A percentile compares a stretch with the other conserved stretches of the same genome.
These are phyloP conservation scores for Himalopsyche phryganea DNA, from an alignment of 1,140 invertebrate species.

Conservation along the genomic window DNA sequence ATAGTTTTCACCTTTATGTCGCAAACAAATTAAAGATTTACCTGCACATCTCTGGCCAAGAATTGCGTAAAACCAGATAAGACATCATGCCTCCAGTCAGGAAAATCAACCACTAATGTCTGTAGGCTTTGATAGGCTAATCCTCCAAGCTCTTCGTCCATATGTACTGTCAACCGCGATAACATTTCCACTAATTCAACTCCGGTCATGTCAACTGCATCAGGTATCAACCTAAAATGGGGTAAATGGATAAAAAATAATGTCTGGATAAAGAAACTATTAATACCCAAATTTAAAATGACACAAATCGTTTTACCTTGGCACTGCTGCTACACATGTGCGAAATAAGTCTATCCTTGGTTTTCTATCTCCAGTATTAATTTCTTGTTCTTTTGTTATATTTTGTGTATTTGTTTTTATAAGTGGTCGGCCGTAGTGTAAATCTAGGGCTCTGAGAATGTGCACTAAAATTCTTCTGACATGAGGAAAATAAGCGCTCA, in stretches of 20 bases:
- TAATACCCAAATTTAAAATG: not conserved
- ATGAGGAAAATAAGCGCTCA: conserved; percentile 93
- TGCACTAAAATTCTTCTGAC: conserved; percentile 94
- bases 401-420: conserved; percentile 96
- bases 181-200: conserved; percentile 92
- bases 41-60: conserved; percentile 86
- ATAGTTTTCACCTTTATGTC: no score
- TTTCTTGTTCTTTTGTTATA: conserved; percentile 93
- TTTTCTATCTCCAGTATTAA: conserved; percentile 96
- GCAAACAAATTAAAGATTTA: no score
- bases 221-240: conserved; percentile 78
- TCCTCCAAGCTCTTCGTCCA: conserved; percentile 85
- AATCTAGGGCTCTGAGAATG: conserved; percentile 92
- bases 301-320: conserved; percentile 57
- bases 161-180: conserved; percentile 84
- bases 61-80: conserved; percentile 93
- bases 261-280: not conserved
- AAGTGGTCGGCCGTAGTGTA: conserved; percentile 90
- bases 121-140: conserved; percentile 95
- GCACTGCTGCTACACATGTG: conserved; percentile 97
- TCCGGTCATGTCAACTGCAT: conserved; percentile 93
- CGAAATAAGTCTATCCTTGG: conserved; percentile 96
- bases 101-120: conserved; percentile 92
- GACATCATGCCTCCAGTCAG: conserved; percentile 96
- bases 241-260: conserved; percentile 3